These are phyloP conservation scores for Tiphia femorata DNA, from an alignment of 2,888 invertebrate genomes.

Conservation along the genomic window DNA sequence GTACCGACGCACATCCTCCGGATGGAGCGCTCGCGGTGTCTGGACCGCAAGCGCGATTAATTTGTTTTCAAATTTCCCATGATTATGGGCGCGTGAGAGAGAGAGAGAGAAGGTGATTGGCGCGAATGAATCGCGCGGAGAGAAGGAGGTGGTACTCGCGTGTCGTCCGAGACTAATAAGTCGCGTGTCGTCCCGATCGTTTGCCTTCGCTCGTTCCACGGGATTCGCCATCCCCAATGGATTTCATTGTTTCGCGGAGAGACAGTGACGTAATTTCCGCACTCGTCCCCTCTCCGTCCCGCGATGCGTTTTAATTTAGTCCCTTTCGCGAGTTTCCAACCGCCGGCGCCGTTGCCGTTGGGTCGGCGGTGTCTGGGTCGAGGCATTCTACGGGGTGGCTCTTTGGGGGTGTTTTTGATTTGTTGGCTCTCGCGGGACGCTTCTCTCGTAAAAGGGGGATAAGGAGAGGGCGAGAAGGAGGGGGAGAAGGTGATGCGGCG, in stretches of 20 bases:
- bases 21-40: not conserved
- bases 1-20: no score
- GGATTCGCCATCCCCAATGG: no score
- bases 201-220: no score
- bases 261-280: constrained; percentile 22
- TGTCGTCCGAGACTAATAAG: not conserved
- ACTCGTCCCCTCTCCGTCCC: constrained; percentile 20
- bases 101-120: not conserved
- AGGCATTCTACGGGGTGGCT: constrained; percentile 47
- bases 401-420: constrained; percentile 65
- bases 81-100: no score
- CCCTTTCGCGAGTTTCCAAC: constrained; percentile 36
- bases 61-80: not conserved
- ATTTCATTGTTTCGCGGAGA: no score
- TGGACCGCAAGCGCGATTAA: not conserved
- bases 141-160: not conserved
- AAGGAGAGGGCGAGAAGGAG: not conserved
- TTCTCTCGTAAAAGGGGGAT: constrained; percentile 3
- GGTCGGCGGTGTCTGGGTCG: no score
- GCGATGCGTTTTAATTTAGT: constrained; percentile 57
- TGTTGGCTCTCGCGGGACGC: constrained; percentile 54
- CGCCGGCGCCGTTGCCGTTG: constrained; percentile 5
- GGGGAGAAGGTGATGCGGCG: not conserved
- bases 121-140: no score
- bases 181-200: no score